A percentile compares a stretch with the other conserved stretches of the same genome.
Conservation (phyloP, 2,113 vertebrate species). For the Rhinogobius similis region DNA sequence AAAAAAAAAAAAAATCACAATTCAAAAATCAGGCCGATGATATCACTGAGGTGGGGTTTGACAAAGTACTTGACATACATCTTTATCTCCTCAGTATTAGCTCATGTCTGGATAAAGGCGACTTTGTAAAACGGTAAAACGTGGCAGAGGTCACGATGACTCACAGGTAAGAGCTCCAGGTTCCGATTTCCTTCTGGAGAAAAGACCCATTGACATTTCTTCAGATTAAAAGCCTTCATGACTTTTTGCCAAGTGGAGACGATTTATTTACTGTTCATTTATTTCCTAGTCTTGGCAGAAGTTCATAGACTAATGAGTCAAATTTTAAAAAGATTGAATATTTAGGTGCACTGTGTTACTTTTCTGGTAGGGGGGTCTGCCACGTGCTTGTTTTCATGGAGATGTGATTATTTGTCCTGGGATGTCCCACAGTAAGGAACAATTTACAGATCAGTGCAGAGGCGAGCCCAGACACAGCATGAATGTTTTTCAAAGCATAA, state of each 20-base stretch:
- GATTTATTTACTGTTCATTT: background rate
- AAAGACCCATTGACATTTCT: background rate
- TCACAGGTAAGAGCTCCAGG: background rate
- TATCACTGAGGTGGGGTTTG: background rate
- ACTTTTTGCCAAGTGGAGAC: background rate
- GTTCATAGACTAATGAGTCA: background rate
- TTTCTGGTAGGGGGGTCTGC: no score
- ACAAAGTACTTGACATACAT: background rate
- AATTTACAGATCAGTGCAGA: no score
- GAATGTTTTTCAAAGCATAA: no score
- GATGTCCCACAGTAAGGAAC: no score
- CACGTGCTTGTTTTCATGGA: no score
- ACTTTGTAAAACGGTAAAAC: background rate
- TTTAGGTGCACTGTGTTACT: no score
- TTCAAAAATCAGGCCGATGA: background rate
- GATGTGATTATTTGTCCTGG: no score
- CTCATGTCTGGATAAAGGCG: background rate
- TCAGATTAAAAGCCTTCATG: background rate
- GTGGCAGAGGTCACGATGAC: background rate
- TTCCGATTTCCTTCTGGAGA: background rate
- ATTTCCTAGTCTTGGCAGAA: background rate
- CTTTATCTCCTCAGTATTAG: background rate
- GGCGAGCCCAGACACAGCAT: no score
- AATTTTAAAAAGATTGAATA: background rate
- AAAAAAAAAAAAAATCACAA: background rate